These are phyloP conservation scores for Erannis defoliaria DNA, from an alignment of 2,888 invertebrate species.

Conservation along the genomic window DNA sequence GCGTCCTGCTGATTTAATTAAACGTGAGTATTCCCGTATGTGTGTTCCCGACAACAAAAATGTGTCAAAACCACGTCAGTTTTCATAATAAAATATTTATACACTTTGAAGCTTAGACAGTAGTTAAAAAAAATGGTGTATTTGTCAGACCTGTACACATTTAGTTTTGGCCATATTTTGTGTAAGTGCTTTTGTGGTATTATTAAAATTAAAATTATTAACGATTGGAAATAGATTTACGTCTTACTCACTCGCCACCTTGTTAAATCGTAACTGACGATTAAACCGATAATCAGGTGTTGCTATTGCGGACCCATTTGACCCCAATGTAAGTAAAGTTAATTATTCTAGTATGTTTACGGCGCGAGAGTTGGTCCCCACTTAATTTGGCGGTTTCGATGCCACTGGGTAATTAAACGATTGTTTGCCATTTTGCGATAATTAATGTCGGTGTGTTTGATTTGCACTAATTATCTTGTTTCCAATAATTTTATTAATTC, in stretches of 20 bases:
- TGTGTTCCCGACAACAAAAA: too few species aligned
- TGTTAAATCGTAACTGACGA: not conserved
- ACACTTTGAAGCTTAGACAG: too few species aligned
- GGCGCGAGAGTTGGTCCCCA: constrained; percentile 62
- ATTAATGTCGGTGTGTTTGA: constrained; percentile 82
- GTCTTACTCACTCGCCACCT: not conserved
- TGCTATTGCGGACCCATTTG: constrained; percentile 18
- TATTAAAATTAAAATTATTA: too few species aligned
- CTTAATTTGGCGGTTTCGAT: constrained; percentile 80
- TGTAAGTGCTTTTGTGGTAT: too few species aligned
- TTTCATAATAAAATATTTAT: too few species aligned
- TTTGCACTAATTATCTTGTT: constrained; percentile 81
- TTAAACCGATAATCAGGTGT: constrained; percentile 24
- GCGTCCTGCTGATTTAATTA: too few species aligned
- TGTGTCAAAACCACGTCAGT: too few species aligned
- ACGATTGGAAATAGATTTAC: not conserved
- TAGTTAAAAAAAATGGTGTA: too few species aligned
- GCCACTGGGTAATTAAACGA: constrained; percentile 80
- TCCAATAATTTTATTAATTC: constrained; percentile 74
- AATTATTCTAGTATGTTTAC: constrained; percentile 70
- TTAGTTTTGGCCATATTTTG: too few species aligned
- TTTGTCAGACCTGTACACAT: too few species aligned
- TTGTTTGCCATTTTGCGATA: constrained; percentile 83
- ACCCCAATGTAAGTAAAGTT: constrained; percentile 52
- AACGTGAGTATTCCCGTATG: too few species aligned